phyloP scores from a whole-genome alignment of 2,797 vertebrate species.

The Lepilemur septentrionalis region DNA sequence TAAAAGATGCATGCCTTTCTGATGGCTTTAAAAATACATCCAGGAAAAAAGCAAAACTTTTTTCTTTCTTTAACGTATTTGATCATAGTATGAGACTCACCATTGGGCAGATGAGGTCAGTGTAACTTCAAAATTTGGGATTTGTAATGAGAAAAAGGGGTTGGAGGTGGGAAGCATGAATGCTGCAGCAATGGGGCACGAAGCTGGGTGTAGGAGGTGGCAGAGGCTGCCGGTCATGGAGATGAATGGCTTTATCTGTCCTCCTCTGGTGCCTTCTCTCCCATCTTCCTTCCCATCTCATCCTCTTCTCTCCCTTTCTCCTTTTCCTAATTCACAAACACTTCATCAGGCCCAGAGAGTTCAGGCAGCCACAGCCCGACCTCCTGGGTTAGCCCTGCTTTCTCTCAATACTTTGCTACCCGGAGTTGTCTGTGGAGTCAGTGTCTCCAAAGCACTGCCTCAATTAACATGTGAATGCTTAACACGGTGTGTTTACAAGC shows the following conservation, averaged over 20 bases:
- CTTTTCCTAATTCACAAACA: neutral
- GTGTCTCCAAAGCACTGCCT: neutral
- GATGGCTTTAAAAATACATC: slow-evolving; percentile 7
- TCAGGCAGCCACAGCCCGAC: neutral
- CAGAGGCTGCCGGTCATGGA: neutral
- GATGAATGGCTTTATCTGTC: neutral
- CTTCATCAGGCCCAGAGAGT: neutral
- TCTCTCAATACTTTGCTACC: neutral
- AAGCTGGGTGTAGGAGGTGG: too few relatives aligned
- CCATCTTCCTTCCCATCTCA: neutral
- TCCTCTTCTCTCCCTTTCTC: neutral
- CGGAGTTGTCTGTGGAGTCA: neutral
- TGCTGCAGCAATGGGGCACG: neutral
- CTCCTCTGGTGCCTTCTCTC: neutral
- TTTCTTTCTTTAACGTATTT: neutral
- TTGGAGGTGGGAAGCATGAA: neutral
- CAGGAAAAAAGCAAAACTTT: neutral
- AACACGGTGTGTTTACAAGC: neutral
- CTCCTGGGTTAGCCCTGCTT: neutral
- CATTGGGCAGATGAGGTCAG: neutral
- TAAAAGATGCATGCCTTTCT: neutral
- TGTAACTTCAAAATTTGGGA: neutral
- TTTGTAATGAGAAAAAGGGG: neutral
- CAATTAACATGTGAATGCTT: neutral
- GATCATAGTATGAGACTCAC: neutral